These are phyloP conservation scores for Caenorhabditis macrosperma DNA, from an alignment of 2,888 invertebrate genomes.

Conservation along the genomic window DNA sequence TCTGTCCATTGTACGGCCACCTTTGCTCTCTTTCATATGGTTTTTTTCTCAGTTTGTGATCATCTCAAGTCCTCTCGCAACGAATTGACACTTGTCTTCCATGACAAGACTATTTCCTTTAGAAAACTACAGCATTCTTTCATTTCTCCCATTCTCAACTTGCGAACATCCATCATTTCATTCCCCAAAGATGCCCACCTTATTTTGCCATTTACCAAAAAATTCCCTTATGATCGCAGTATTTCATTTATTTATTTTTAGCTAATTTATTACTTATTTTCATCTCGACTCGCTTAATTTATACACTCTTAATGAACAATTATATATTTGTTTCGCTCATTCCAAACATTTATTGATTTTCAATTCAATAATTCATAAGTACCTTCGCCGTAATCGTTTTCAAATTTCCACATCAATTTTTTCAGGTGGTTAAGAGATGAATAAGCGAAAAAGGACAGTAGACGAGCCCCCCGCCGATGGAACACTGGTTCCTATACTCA, in stretches of 20 bases:
- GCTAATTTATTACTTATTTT: not conserved
- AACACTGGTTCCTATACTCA: not conserved
- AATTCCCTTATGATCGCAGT: not conserved
- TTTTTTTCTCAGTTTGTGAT: not conserved
- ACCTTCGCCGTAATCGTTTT: not conserved
- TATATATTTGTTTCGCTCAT: not conserved
- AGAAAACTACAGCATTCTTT: not conserved
- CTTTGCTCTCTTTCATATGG: not conserved
- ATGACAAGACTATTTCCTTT: not conserved
- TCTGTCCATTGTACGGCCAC: not conserved
- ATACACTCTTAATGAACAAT: not conserved
- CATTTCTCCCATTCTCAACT: not conserved
- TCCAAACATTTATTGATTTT: not conserved
- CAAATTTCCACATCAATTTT: not conserved
- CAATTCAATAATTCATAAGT: not conserved
- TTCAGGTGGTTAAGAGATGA: constrained; percentile 14
- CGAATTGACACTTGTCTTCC: not conserved
- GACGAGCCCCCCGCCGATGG: not conserved
- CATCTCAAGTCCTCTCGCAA: not conserved
- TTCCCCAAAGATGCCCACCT: not conserved
- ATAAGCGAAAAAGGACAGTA: constrained; percentile 37
- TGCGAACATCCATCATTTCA: too few species aligned
- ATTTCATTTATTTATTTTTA: not conserved
- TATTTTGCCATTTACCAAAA: constrained; percentile 1
- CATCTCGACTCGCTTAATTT: not conserved